Conservation (phyloP, 2,113 vertebrate genomes). For the Vanacampus margaritifer region DNA sequence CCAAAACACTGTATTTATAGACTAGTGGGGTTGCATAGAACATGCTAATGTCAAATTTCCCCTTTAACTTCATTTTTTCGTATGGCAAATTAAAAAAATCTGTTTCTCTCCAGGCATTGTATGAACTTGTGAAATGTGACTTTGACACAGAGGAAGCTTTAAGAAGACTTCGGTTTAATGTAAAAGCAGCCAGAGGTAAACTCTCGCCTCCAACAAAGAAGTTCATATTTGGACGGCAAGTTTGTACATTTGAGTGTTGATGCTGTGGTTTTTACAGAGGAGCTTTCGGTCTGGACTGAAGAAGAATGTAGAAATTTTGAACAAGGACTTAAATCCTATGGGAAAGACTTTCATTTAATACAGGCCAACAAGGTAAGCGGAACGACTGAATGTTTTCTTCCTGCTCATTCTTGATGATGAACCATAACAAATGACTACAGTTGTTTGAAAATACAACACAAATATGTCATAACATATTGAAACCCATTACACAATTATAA, state of each 20-base stretch:
- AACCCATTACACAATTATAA: not conserved
- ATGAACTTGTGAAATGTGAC: conserved; percentile 94
- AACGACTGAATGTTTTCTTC: not conserved
- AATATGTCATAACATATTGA: too few species aligned
- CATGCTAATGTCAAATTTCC: too few species aligned
- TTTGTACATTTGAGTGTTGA: not conserved
- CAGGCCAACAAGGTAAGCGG: conserved; percentile 92
- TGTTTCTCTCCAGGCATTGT: conserved; percentile 80
- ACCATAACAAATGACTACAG: not conserved
- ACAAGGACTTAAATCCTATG: conserved; percentile 91
- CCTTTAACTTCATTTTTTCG: not conserved
- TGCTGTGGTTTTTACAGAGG: conserved; percentile 71
- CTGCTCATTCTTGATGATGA: not conserved
- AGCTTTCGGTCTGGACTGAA: conserved; percentile 93
- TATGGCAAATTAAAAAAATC: not conserved
- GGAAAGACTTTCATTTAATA: conserved; percentile 94
- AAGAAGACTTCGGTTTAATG: conserved; percentile 87
- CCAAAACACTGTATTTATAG: too few species aligned
- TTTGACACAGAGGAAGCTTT: conserved; percentile 94
- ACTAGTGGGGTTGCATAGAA: too few species aligned
- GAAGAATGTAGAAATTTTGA: conserved; percentile 97
- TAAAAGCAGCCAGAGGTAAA: conserved; percentile 93
- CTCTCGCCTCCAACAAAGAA: not conserved
- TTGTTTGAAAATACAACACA: not conserved
- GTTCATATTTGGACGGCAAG: not conserved